Percentiles rank a stretch among this genome's conserved stretches.
phyloP scores from a whole-genome alignment of 2,888 invertebrate genomes.

The Macrosoma leucophasiata region DNA sequence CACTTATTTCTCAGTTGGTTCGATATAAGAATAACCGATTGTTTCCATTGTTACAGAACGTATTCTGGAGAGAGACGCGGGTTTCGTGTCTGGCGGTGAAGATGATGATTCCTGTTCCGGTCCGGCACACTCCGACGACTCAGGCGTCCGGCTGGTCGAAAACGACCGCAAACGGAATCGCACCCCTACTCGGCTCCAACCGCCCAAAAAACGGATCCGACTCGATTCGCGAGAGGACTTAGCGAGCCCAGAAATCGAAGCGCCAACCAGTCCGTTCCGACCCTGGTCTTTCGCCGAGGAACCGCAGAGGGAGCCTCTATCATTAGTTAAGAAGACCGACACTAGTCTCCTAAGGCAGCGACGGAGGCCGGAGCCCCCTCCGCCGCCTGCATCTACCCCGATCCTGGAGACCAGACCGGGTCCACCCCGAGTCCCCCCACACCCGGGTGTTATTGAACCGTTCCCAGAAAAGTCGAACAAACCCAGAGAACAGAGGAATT shows the following conservation, averaged over 20 bases:
- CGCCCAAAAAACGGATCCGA: slow-evolving; percentile 83
- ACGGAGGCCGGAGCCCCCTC: slow-evolving; percentile 50
- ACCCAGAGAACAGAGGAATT: slow-evolving; percentile 85
- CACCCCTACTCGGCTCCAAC: slow-evolving; percentile 60
- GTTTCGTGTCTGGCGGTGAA: slow-evolving; percentile 84
- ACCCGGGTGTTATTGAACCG: slow-evolving; percentile 63
- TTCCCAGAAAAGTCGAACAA: slow-evolving; percentile 42
- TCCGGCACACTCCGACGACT: slow-evolving; percentile 71
- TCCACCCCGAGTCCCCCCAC: slow-evolving; percentile 70
- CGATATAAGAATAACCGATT: too few relatives aligned
- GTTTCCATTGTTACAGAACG: slow-evolving; percentile 70
- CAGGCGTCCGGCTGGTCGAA: slow-evolving; percentile 63
- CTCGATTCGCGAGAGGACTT: slow-evolving; percentile 57
- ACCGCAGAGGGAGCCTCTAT: slow-evolving; percentile 79
- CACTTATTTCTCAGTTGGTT: slow-evolving; percentile 3
- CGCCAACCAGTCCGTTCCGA: slow-evolving; percentile 73
- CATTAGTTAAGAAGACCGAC: slow-evolving; percentile 73
- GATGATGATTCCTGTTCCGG: slow-evolving; percentile 78
- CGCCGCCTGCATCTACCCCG: slow-evolving; percentile 42
- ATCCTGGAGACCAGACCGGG: slow-evolving; percentile 42
- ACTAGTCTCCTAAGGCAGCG: slow-evolving; percentile 51
- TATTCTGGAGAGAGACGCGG: slow-evolving; percentile 78
- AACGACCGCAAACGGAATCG: slow-evolving; percentile 69
- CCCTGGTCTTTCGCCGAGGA: slow-evolving; percentile 79
- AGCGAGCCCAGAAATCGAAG: slow-evolving; percentile 57